Percentiles rank a stretch among this genome's conserved stretches.
These are phyloP conservation scores for Rhombomys opimus DNA, from an alignment of 2,113 vertebrate genomes.

Conservation along the genomic window DNA sequence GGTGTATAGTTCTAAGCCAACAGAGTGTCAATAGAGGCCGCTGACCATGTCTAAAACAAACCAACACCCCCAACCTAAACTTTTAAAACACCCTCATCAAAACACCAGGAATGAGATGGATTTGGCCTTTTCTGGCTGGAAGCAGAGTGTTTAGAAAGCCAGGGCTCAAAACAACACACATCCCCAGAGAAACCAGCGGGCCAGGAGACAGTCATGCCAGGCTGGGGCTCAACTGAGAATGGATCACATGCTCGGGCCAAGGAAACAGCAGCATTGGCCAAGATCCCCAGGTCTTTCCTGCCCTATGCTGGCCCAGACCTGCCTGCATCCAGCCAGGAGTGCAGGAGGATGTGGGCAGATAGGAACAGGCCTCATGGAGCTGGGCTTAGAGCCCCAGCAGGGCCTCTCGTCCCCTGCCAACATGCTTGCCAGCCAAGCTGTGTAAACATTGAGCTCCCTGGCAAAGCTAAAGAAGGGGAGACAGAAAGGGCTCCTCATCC, in stretches of 20 bases:
- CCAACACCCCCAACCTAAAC: neutral
- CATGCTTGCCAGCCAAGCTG: conserved; percentile 61
- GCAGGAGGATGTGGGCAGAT: neutral
- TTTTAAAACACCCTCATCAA: neutral
- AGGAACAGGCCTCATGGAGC: neutral
- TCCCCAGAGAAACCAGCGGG: conserved; percentile 56
- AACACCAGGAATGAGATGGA: conserved; percentile 53
- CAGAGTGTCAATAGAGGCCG: neutral
- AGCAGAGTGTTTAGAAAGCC: conserved; percentile 52
- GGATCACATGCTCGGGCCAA: conserved; percentile 7
- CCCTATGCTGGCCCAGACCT: neutral
- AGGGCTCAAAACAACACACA: conserved; percentile 59
- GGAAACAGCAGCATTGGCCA: neutral
- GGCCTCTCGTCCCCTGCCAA: neutral
- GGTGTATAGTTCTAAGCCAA: neutral
- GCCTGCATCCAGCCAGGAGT: rapidly evolving
- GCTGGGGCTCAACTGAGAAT: neutral
- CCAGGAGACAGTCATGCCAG: neutral
- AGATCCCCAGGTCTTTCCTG: conserved; percentile 57
- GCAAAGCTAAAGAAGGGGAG: neutral
- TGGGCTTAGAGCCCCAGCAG: neutral
- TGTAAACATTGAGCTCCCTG: conserved; percentile 54
- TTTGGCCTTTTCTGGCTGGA: conserved; percentile 58
- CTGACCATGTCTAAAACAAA: neutral
- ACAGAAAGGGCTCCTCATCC: neutral